Evolutionary conservation across 2,113 vertebrate species (phyloP).

Genomic region (Coregonus clupeaformis): DNA sequence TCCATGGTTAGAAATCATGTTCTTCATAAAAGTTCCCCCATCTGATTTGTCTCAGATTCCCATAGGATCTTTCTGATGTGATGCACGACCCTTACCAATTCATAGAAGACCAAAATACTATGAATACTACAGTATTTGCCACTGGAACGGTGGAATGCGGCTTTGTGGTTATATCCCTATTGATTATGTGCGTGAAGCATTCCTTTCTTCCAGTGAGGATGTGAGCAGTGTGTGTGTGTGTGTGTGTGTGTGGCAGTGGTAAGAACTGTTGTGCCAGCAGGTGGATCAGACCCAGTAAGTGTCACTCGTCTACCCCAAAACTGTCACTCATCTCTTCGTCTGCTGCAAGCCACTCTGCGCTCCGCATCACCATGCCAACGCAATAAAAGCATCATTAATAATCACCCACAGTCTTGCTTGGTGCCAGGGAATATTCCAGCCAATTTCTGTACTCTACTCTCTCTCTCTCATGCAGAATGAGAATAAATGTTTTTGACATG

Average conservation of each 20-base stretch:
- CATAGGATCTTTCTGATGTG: constrained; percentile 25
- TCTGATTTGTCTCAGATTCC: constrained; percentile 13
- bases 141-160: constrained; percentile 13
- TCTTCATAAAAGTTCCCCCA: too few relatives aligned
- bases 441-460: constrained; percentile 37
- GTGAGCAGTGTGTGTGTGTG: neutral
- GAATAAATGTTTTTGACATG: constrained; percentile 25
- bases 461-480: constrained; percentile 34
- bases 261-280: constrained; percentile 45
- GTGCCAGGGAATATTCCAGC: constrained; percentile 51
- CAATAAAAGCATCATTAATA: constrained; percentile 60
- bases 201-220: too few relatives aligned
- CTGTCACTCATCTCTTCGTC: constrained; percentile 65
- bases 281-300: constrained; percentile 60
- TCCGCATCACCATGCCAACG: constrained; percentile 60
- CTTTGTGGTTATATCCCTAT: constrained; percentile 7
- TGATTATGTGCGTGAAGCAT: neutral
- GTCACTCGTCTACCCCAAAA: constrained; percentile 68
- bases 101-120: neutral
- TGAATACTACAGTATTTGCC: constrained; percentile 20
- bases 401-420: constrained; percentile 31
- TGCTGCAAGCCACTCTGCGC: constrained; percentile 49
- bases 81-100: constrained; percentile 19
- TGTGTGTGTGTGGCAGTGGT: constrained; percentile 45
- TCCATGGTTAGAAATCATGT: neutral